These are phyloP conservation scores for Embiotoca jacksoni DNA, from an alignment of 2,113 vertebrate genomes.

Conservation along the genomic window DNA sequence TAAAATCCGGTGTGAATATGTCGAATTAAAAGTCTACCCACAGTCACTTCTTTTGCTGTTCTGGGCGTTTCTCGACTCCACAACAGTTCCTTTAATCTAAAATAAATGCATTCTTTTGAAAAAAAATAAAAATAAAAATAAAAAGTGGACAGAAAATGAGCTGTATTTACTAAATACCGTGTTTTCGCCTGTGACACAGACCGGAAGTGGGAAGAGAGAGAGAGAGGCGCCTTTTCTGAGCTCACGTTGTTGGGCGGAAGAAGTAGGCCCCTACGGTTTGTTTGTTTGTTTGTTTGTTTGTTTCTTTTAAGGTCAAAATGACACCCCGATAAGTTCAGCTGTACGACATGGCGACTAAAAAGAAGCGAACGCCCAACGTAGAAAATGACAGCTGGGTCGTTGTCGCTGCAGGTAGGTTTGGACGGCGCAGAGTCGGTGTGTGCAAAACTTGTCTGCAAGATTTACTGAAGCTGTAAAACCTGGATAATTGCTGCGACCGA, in stretches of 20 bases:
- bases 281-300: too few species aligned
- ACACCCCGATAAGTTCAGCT: background rate
- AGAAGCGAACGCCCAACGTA: constrained; percentile 74
- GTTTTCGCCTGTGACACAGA: background rate
- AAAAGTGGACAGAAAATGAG: background rate
- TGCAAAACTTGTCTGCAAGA: too few species aligned
- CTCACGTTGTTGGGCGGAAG: constrained; percentile 27
- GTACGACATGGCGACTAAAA: constrained; percentile 78
- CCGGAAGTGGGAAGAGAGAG: constrained; percentile 3
- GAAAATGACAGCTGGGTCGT: constrained; percentile 81
- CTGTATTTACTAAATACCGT: rapidly evolving
- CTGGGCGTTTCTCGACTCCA: rapidly evolving
- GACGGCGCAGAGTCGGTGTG: too few species aligned
- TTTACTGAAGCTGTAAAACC: too few species aligned
- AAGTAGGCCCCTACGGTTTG: background rate
- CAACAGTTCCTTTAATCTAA: background rate
- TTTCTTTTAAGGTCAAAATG: background rate
- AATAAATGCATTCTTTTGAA: background rate
- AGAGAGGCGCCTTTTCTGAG: constrained; percentile 75
- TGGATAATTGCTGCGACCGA: too few species aligned
- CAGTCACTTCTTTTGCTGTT: rapidly evolving
- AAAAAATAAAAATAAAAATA: too few species aligned
- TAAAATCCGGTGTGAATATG: background rate
- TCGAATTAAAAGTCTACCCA: background rate
- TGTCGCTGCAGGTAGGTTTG: constrained; percentile 75